Percentiles rank a stretch among this genome's conserved stretches.
phyloP scores from a whole-genome alignment of 2,113 vertebrate genomes.

The Camelus dromedarius region DNA sequence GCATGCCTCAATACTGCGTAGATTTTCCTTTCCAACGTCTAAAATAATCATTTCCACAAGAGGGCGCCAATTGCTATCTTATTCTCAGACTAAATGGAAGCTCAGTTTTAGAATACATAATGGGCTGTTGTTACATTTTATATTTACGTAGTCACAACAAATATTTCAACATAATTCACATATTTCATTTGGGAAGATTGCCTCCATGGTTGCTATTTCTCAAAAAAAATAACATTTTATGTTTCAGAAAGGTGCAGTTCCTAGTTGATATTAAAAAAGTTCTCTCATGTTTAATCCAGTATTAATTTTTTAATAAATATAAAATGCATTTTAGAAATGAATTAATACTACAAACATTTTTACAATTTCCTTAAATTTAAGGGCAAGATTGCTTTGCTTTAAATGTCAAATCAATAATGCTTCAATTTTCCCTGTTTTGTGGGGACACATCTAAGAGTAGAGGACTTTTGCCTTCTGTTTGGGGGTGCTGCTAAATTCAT shows the following conservation, averaged over 20 bases:
- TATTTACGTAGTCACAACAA: background rate
- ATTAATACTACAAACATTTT: background rate
- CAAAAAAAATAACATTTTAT: background rate
- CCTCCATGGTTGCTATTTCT: background rate
- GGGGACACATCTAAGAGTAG: background rate
- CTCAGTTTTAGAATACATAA: constrained; percentile 51
- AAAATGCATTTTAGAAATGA: background rate
- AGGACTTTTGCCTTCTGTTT: background rate
- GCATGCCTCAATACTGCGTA: background rate
- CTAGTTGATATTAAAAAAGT: background rate
- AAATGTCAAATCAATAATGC: background rate
- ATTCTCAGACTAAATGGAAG: constrained; percentile 65
- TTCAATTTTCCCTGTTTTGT: background rate
- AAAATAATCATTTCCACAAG: constrained; percentile 84
- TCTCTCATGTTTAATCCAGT: background rate
- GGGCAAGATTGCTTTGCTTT: background rate
- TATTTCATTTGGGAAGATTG: background rate
- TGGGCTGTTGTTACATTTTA: background rate
- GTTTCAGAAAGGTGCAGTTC: background rate
- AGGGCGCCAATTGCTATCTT: constrained; percentile 85
- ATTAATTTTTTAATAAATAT: background rate
- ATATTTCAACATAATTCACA: constrained; percentile 1
- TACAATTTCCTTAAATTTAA: background rate
- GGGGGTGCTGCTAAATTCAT: background rate
- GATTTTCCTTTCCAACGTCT: constrained; percentile 53